phyloP scores from a whole-genome alignment of 2,113 vertebrate genomes.

The Hippocampus abdominalis region DNA sequence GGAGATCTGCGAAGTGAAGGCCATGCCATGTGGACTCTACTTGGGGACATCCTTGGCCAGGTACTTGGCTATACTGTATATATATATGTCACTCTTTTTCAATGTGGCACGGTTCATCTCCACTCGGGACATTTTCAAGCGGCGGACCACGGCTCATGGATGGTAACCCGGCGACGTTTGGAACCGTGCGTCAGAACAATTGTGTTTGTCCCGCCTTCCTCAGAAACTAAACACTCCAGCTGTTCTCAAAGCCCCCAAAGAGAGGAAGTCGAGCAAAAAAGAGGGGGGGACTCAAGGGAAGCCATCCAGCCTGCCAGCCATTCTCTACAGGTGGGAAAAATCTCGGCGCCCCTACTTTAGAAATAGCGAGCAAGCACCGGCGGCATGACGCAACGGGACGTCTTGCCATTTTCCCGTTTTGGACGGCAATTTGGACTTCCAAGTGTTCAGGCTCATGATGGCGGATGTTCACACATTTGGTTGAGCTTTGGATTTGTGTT shows the following conservation, averaged over 20 bases:
- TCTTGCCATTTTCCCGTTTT: not conserved
- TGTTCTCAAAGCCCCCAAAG: conserved; percentile 91
- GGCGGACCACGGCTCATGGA: conserved; percentile 17
- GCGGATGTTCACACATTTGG: not conserved
- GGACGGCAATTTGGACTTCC: not conserved
- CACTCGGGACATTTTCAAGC: not conserved
- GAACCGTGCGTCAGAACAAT: not conserved
- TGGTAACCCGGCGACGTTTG: not conserved
- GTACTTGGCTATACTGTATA: too few relatives aligned
- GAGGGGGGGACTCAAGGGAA: conserved; percentile 89
- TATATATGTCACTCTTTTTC: too few relatives aligned
- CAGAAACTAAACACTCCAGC: conserved; percentile 90
- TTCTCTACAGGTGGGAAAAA: conserved; percentile 85
- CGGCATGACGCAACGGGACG: not conserved
- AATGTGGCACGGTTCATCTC: not conserved
- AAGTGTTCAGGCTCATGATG: not conserved
- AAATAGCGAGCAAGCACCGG: not conserved
- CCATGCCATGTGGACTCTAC: conserved; percentile 87
- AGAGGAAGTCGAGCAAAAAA: conserved; percentile 95
- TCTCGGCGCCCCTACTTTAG: not conserved
- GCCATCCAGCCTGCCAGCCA: conserved; percentile 80
- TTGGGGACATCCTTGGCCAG: conserved; percentile 91
- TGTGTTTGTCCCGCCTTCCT: conserved; percentile 3
- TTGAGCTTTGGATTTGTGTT: not conserved
- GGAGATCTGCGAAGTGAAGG: conserved; percentile 88